Evolutionary conservation across 1,140 invertebrate species (phyloP).

Genomic region (roundworm (Caenorhabditis elegans)): DNA sequence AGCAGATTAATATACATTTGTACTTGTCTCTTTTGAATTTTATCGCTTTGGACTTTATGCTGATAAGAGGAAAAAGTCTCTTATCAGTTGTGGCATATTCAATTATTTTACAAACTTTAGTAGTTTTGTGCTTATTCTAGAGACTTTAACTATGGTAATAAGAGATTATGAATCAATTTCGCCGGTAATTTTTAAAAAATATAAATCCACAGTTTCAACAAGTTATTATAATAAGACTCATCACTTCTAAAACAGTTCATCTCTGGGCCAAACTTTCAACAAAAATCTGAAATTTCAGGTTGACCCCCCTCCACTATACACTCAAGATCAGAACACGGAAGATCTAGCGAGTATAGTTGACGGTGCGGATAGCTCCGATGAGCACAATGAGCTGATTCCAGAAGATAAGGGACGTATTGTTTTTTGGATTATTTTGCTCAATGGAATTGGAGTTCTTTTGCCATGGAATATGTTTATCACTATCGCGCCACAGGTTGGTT

Average conservation of each 20-base stretch:
- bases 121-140: too few species aligned
- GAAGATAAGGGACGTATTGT: constrained; percentile 12
- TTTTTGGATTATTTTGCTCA: constrained; percentile 28
- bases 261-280: neutral
- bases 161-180: neutral
- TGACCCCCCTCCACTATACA: neutral
- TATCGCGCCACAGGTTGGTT: constrained; percentile 34
- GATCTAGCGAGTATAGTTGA: neutral
- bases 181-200: neutral
- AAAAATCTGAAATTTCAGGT: neutral
- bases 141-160: neutral
- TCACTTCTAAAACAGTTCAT: too few species aligned
- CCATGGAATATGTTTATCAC: constrained; percentile 49
- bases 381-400: neutral
- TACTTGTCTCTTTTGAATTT: too few species aligned
- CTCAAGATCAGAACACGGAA: neutral
- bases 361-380: neutral
- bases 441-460: constrained; percentile 41
- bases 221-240: too few species aligned
- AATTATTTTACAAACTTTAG: too few species aligned
- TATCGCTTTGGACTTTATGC: too few species aligned
- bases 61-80: too few species aligned
- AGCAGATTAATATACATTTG: too few species aligned
- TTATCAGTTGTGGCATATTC: too few species aligned
- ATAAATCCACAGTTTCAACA: too few species aligned